Conservation (phyloP, 2,888 invertebrate species). For the Mimachlamys varia region DNA sequence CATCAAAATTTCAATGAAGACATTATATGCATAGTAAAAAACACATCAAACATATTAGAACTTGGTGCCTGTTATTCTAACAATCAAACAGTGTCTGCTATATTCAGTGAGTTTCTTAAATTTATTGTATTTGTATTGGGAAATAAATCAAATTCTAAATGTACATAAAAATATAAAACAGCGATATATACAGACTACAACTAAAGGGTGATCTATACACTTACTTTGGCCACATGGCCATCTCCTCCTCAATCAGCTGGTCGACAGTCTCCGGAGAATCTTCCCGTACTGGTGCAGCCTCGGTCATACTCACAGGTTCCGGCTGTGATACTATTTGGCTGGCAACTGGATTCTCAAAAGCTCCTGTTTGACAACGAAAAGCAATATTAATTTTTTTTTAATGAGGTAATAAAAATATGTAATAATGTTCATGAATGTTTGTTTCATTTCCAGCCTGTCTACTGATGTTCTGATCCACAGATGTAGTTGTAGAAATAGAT, state of each 20-base stretch:
- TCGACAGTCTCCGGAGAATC: slow-evolving; percentile 61
- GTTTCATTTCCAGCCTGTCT: neutral
- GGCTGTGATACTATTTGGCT: slow-evolving; percentile 52
- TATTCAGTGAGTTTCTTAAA: too few relatives aligned
- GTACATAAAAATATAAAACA: neutral
- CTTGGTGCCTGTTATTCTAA: neutral
- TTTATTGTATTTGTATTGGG: too few relatives aligned
- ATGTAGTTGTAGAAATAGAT: too few relatives aligned
- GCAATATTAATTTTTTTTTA: neutral
- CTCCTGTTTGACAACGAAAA: slow-evolving; percentile 45
- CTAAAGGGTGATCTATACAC: slow-evolving; percentile 32
- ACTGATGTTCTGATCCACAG: slow-evolving; percentile 28
- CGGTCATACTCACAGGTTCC: slow-evolving; percentile 36
- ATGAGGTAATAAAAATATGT: neutral
- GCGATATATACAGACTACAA: neutral
- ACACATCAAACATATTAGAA: neutral
- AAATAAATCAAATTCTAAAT: neutral
- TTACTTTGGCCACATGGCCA: slow-evolving; percentile 65
- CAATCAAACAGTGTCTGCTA: neutral
- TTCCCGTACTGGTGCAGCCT: slow-evolving; percentile 32
- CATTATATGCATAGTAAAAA: neutral
- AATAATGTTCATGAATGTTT: neutral
- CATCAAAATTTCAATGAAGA: neutral
- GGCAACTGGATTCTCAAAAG: slow-evolving; percentile 62
- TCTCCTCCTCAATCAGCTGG: slow-evolving; percentile 67